These are phyloP conservation scores for Andricus grossulariae DNA, from an alignment of 1,140 invertebrate genomes.

Conservation along the genomic window DNA sequence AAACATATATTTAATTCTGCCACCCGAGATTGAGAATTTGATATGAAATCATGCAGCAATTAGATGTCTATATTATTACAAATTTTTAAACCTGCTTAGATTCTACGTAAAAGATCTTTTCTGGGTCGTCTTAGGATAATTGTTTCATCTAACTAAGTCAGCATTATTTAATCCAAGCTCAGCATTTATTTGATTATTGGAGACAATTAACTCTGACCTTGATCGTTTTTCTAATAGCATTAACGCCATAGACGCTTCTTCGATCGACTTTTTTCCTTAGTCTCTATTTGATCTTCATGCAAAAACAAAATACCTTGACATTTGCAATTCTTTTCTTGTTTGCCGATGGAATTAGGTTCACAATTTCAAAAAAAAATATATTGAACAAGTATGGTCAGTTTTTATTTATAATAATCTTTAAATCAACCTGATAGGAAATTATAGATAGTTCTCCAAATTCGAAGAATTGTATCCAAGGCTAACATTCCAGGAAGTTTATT, in stretches of 20 bases:
- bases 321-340: constrained; percentile 11
- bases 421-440: background rate
- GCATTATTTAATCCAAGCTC: background rate
- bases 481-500: no score
- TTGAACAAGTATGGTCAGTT: background rate
- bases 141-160: background rate
- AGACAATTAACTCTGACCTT: background rate
- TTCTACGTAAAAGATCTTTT: background rate
- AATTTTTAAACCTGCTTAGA: no score
- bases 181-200: background rate
- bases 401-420: background rate
- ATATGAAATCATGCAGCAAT: no score
- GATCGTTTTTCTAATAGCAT: background rate
- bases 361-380: background rate
- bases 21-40: no score
- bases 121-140: background rate
- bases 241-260: constrained; percentile 6
- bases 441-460: background rate
- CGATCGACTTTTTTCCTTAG: background rate
- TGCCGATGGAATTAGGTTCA: background rate
- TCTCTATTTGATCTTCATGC: background rate
- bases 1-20: no score
- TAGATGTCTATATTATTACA: no score
- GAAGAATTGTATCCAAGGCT: background rate
- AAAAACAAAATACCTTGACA: constrained; percentile 18